Base-by-base conservation (phyloP, 2,113 vertebrate genomes). In the Clarias batrachus region DNA sequence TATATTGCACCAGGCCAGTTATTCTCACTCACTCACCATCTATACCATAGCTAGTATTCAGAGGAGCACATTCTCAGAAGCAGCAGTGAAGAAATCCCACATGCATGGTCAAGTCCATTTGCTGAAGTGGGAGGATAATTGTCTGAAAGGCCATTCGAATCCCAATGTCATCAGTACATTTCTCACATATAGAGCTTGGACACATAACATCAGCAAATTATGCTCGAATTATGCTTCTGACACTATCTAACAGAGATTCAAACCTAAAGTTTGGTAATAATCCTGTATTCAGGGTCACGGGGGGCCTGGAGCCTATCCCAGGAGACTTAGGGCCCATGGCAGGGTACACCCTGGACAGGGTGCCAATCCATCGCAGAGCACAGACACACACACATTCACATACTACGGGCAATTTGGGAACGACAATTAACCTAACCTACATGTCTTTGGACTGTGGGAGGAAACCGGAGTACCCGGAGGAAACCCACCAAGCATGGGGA, bases 91-190 rank as follows among this genome's bases (percentile, higher is more conserved):
- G 66, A 76, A 79, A 86, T 88, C 84, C 70, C 33, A 82, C 88
- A 87, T 83, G 71, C 71, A 83, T 85, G 86, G 84, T 57, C 27
- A 66, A 74, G 59, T 87, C 86, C 89, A 90, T 90, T 87, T 86
- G 66, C 84, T 85, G 87, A 88, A 81, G 82, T 77, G 79, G 62
- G 81, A 79, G 84, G 59, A 86, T 89, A 89, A 87, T 90, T 88
- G 73, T 83, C 41, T 56, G 19, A 71, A 77, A 84, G 66, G 56
- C 86, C 37, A 85, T 89, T 90, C 80, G 74, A 85, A 87, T 90
- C 85, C 90, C 86, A 87, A 33, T 84, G 63, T 90, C 52, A 85
- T 62, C 14, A 71, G 57, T 80, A 66, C 62, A 82, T 89, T 87
- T 79, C 66, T 86, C 84, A 87, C 41, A 83, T 88, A 54, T 60